Percentiles rank a stretch among this genome's conserved stretches.
These are phyloP conservation scores for Balaeniceps rex DNA, from an alignment of 2,113 vertebrate genomes.

Conservation along the genomic window DNA sequence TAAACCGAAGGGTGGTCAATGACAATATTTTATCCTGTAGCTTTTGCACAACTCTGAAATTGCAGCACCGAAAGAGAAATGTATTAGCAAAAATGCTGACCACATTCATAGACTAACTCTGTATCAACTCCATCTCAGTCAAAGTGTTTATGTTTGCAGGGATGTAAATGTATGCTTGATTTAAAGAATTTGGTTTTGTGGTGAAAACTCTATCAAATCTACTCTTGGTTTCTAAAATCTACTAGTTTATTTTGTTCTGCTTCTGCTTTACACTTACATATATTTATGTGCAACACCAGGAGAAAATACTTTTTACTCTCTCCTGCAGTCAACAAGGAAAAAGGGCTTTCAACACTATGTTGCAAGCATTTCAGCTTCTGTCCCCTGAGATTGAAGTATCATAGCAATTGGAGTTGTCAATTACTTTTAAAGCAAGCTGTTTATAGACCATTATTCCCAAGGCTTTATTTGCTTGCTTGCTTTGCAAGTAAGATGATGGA, in stretches of 20 bases:
- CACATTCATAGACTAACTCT: background rate
- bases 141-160: background rate
- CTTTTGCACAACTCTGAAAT: background rate
- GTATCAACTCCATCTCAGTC: background rate
- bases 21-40: background rate
- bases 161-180: background rate
- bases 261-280: background rate
- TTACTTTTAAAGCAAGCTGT: constrained; percentile 23
- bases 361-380: background rate
- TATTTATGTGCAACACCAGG: background rate
- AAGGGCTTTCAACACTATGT: background rate
- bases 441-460: constrained; percentile 16
- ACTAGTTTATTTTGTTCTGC: background rate
- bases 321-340: background rate
- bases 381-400: background rate
- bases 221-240: background rate
- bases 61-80: background rate
- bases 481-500: background rate
- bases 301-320: background rate
- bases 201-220: background rate
- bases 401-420: background rate
- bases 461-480: background rate
- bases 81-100: background rate
- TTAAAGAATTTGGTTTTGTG: background rate
- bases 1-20: background rate